These are phyloP conservation scores for Tortricodes alternella DNA, from an alignment of 2,888 invertebrate species.

Conservation along the genomic window DNA sequence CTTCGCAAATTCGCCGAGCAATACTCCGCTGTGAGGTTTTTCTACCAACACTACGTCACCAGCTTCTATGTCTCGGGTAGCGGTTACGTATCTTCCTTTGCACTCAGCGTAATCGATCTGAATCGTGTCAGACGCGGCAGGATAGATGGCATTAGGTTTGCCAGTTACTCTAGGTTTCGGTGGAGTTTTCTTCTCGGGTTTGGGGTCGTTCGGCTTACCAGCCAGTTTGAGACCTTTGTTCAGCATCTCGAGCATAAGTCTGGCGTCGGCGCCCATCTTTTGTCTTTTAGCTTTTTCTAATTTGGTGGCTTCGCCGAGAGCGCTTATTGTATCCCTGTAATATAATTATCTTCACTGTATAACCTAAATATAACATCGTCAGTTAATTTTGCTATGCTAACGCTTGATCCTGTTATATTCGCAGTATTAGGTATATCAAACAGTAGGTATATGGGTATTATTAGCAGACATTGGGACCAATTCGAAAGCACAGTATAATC, in stretches of 20 bases:
- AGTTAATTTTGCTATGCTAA: too few relatives aligned
- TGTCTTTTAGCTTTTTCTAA: constrained; percentile 83
- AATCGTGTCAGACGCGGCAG: constrained; percentile 85
- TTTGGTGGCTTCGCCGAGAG: constrained; percentile 85
- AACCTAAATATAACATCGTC: too few relatives aligned
- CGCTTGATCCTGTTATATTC: too few relatives aligned
- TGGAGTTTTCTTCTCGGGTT: constrained; percentile 59
- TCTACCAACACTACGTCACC: constrained; percentile 90
- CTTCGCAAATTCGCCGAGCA: constrained; percentile 85
- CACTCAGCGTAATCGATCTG: constrained; percentile 83
- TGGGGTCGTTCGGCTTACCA: constrained; percentile 62
- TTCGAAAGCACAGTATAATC: too few relatives aligned
- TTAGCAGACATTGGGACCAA: too few relatives aligned
- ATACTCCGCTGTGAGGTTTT: constrained; percentile 86
- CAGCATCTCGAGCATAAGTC: constrained; percentile 87
- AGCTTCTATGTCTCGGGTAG: constrained; percentile 85
- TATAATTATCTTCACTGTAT: neutral
- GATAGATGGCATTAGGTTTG: constrained; percentile 73
- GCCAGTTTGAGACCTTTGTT: constrained; percentile 83
- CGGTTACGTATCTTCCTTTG: constrained; percentile 89
- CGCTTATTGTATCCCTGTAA: constrained; percentile 84
- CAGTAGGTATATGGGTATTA: too few relatives aligned
- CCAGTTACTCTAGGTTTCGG: constrained; percentile 68
- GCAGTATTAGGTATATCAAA: too few relatives aligned
- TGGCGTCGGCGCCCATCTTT: constrained; percentile 85